Evolutionary conservation across 2,113 vertebrate species (phyloP), one percentile per base, ranked within the genome.

Genomic region (Microcebus murinus): DNA sequence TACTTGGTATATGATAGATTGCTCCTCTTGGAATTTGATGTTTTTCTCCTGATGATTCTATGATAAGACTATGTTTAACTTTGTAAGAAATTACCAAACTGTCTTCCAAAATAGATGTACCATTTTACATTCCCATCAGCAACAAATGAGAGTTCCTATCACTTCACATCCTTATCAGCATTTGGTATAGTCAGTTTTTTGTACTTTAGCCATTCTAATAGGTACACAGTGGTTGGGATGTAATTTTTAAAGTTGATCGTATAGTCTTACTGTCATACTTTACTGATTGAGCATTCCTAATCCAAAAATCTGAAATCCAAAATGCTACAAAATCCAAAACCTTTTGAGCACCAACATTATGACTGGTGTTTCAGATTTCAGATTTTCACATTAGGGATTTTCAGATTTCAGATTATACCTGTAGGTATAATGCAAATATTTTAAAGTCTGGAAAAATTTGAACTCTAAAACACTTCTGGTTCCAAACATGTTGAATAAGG

Each of bases 191-290:
- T 65, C 45, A 31, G 18, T 34, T 59, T 94, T 89, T 91, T 84
- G 67, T 36, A 87, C 50, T 39, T 70, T 3, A 59, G 34, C 12
- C 42, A 29, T 70, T 83, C 25, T 79, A 48, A 27, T 71, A 50
- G n/a, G 18, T 81, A 23, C 88, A 25, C 14, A 81, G 67, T 94
- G 45, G 45, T 71, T 85, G 45, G 31, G n/a, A 29, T 93, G 23
- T 52, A 27, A 48, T 90, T 83, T 92, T 76, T 42, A 34, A 76
- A 85, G 31, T 50, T 67, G 34, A 6, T 42, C 80, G 57, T 57
- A 94, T 91, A 86, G 17, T 95, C 57, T 90, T 84, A 87, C 67
- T 76, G 4, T 68, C 71, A 29, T 85, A 74, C 34, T 94, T 83
- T 18, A 45, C 42, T 29, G 27, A 36, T 48, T 74, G 71, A 48